Conservation (phyloP, 2,888 invertebrate species). For the Exephanes ischioxanthus region DNA sequence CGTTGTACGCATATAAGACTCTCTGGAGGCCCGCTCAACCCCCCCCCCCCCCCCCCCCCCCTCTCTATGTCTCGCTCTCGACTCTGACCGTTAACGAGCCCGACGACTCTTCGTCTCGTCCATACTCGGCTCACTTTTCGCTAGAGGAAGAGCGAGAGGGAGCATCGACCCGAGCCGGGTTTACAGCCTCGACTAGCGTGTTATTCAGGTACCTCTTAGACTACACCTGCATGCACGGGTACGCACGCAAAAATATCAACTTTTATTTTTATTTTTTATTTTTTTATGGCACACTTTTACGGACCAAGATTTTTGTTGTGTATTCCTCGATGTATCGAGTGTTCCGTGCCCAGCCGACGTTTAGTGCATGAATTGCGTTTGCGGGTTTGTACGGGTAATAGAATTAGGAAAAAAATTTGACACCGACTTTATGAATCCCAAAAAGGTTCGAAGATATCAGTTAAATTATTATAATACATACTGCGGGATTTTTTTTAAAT, state of each 20-base stretch:
- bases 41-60: slow-evolving; percentile 32
- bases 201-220: slow-evolving; percentile 23
- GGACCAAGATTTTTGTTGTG: background rate
- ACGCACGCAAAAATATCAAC: background rate
- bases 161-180: slow-evolving; percentile 59
- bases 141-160: slow-evolving; percentile 62
- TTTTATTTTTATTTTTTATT: no score
- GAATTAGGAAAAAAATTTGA: background rate
- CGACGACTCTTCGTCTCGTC: slow-evolving; percentile 55
- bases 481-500: background rate
- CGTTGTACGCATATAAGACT: slow-evolving; percentile 67
- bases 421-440: background rate
- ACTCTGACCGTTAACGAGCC: slow-evolving; percentile 59
- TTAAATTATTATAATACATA: background rate
- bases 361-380: background rate
- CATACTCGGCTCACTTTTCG: slow-evolving; percentile 61
- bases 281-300: background rate
- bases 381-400: background rate
- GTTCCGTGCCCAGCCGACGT: background rate
- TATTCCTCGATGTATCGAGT: background rate
- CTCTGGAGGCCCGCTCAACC: slow-evolving; percentile 43
- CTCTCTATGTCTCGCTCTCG: slow-evolving; percentile 27
- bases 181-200: slow-evolving; percentile 35
- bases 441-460: background rate
- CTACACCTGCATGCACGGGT: background rate